Conservation (phyloP, 2,797 vertebrate genomes). For the Trachurus trachurus region DNA sequence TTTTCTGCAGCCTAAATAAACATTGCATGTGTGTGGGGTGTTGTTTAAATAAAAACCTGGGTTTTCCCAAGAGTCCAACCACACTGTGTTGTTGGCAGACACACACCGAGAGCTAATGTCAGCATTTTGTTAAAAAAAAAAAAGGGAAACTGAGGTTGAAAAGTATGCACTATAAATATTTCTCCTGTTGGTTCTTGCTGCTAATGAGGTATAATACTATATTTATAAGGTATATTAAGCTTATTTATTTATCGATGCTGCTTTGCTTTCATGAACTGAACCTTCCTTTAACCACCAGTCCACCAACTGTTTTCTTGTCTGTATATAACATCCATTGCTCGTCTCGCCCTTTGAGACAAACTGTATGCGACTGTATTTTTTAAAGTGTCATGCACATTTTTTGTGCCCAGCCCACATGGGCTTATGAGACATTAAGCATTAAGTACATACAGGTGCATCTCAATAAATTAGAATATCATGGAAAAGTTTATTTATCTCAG, state of each 20-base stretch:
- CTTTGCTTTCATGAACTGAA: not conserved
- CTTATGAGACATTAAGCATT: too few relatives aligned
- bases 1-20: not conserved
- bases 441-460: too few relatives aligned
- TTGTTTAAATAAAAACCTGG: not conserved
- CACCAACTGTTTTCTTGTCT: too few relatives aligned
- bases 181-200: not conserved
- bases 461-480: too few relatives aligned
- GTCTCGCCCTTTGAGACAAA: too few relatives aligned
- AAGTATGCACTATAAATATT: not conserved
- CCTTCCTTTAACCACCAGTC: not conserved
- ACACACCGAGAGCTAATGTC: conserved; percentile 1
- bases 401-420: too few relatives aligned
- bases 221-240: not conserved
- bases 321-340: too few relatives aligned
- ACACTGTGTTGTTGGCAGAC: not conserved
- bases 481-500: too few relatives aligned
- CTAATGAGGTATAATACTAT: not conserved
- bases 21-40: not conserved
- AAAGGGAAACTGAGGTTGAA: not conserved
- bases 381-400: too few relatives aligned
- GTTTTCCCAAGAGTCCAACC: not conserved
- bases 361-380: too few relatives aligned
- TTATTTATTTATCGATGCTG: not conserved
- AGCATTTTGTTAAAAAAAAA: not conserved